These are phyloP conservation scores for Anastrepha ludens DNA, from an alignment of 1,140 invertebrate species.

Conservation along the genomic window DNA sequence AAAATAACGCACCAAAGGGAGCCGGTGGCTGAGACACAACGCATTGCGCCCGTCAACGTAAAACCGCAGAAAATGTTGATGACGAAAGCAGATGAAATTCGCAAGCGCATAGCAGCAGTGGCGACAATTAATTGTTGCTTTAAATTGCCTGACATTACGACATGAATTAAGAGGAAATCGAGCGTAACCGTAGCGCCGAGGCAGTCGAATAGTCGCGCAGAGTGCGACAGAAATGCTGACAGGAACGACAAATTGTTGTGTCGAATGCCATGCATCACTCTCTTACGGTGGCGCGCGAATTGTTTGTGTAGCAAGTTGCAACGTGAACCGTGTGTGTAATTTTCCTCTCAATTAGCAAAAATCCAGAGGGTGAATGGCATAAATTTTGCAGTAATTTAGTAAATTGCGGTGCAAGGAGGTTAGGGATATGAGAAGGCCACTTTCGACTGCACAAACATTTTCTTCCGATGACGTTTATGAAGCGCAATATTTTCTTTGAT, in stretches of 20 bases:
- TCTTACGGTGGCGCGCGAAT: too few relatives aligned
- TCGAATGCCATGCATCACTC: conserved; percentile 50
- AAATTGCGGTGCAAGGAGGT: not conserved
- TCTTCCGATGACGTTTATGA: conserved; percentile 13
- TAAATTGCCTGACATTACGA: conserved; percentile 52
- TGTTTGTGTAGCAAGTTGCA: too few relatives aligned
- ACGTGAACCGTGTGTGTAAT: not conserved
- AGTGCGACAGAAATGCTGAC: conserved; percentile 39
- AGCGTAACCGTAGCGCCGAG: conserved; percentile 25
- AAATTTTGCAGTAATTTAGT: conserved; percentile 19
- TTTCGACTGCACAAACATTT: too few relatives aligned
- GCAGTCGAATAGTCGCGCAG: not conserved
- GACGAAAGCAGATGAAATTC: not conserved
- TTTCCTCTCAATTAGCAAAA: conserved; percentile 40
- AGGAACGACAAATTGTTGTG: conserved; percentile 50
- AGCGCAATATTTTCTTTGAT: not conserved
- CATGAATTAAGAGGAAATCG: conserved; percentile 53
- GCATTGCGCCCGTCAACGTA: not conserved
- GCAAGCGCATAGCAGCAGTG: not conserved
- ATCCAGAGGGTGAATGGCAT: conserved; percentile 42
- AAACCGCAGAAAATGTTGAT: not conserved
- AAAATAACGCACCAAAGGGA: not conserved
- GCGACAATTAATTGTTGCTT: conserved; percentile 55
- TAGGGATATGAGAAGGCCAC: not conserved
- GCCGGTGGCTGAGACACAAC: not conserved